Evolutionary conservation across 2,797 vertebrate species (phyloP).

Genomic region (Mareca penelope): DNA sequence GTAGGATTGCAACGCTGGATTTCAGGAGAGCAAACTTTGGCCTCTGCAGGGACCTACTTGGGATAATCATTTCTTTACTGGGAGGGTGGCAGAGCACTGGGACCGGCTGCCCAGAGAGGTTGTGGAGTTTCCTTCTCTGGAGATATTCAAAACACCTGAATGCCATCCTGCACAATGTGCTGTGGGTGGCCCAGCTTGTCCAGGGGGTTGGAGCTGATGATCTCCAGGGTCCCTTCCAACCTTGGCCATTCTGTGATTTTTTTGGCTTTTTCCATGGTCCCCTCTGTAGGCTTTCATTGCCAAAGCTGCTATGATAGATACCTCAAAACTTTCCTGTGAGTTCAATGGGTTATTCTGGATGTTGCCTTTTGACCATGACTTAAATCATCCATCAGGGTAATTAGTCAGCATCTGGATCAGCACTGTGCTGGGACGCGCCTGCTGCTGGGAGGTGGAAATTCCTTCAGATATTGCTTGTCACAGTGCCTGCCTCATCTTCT

Average conservation of each 20-base stretch:
- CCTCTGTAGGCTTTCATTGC: constrained; percentile 28
- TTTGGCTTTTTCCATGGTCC: background rate
- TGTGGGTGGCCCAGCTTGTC: too few relatives aligned
- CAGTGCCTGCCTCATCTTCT: background rate
- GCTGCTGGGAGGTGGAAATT: background rate
- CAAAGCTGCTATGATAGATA: constrained; percentile 26
- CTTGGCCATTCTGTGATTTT: background rate
- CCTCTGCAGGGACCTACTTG: too few relatives aligned
- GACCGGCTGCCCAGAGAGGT: too few relatives aligned
- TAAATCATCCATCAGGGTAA: constrained; percentile 53
- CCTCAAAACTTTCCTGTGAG: constrained; percentile 45
- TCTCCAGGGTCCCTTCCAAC: too few relatives aligned
- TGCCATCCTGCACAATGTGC: too few relatives aligned
- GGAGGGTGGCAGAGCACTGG: too few relatives aligned
- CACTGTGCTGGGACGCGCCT: background rate
- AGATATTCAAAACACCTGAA: too few relatives aligned
- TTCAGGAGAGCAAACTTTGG: too few relatives aligned
- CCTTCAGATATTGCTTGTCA: background rate
- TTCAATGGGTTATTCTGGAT: constrained; percentile 54
- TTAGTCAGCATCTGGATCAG: background rate
- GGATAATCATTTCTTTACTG: too few relatives aligned
- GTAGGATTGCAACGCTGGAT: too few relatives aligned
- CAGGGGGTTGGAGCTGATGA: too few relatives aligned
- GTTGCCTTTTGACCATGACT: constrained; percentile 50
- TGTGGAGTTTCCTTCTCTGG: too few relatives aligned